Percentiles rank a stretch among this genome's conserved stretches.
Conservation (phyloP, 2,888 invertebrate genomes). For the Xestia ashworthii region DNA sequence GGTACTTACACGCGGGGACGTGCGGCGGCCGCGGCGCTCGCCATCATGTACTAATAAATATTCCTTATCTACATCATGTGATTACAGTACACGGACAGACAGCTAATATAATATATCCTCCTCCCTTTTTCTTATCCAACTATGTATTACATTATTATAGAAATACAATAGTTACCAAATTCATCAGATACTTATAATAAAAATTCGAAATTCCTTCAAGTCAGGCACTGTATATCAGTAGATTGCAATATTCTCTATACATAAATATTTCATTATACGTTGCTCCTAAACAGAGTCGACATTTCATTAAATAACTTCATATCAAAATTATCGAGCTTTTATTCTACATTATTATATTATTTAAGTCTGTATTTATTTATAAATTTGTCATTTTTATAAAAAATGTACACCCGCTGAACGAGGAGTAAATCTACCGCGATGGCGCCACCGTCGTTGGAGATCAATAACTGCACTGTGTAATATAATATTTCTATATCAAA, state of each 20-base stretch:
- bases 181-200: constrained; percentile 37
- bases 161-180: constrained; percentile 42
- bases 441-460: constrained; percentile 46
- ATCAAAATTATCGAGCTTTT: constrained; percentile 67
- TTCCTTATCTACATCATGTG: constrained; percentile 35
- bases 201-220: constrained; percentile 52
- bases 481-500: constrained; percentile 48
- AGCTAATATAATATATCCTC: neutral
- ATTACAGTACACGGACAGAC: constrained; percentile 42
- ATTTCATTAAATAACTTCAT: constrained; percentile 57
- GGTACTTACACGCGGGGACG: constrained; percentile 16
- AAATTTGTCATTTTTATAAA: constrained; percentile 69
- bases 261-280: constrained; percentile 30
- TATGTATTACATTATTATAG: constrained; percentile 16
- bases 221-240: constrained; percentile 64
- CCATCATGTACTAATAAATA: constrained; percentile 46
- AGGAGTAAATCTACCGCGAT: constrained; percentile 10
- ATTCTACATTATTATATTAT: constrained; percentile 55
- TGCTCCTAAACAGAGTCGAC: constrained; percentile 45
- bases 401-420: constrained; percentile 54
- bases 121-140: neutral
- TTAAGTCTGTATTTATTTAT: constrained; percentile 63
- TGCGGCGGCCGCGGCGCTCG: neutral
- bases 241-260: constrained; percentile 33
- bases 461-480: constrained; percentile 6